Conservation (phyloP, 2,797 vertebrate species). For the Gymnothorax javanicus region DNA sequence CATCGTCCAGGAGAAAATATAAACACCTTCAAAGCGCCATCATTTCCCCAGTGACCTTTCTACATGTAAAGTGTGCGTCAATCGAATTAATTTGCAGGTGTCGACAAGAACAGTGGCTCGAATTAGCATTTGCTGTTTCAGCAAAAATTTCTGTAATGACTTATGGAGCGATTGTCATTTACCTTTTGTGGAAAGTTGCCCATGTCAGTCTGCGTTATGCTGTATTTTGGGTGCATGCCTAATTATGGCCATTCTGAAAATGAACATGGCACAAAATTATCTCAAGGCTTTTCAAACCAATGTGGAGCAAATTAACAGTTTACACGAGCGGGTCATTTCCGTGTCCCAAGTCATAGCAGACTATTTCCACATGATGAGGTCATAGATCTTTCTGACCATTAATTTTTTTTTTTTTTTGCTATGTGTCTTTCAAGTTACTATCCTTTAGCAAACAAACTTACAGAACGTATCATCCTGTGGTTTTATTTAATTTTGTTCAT, state of each 20-base stretch:
- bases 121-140: conserved; percentile 2
- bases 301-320: background rate
- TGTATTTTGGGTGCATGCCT: background rate
- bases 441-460: too few species aligned
- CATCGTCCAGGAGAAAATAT: conserved; percentile 56
- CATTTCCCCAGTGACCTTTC: conserved; percentile 40
- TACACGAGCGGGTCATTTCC: background rate
- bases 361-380: background rate
- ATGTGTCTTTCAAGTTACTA: background rate
- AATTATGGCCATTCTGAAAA: background rate
- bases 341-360: background rate
- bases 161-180: background rate
- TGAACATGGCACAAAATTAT: background rate
- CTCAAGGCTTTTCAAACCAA: background rate
- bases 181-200: background rate
- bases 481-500: background rate
- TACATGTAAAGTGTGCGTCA: conserved; percentile 8
- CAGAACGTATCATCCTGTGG: background rate
- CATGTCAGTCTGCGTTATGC: background rate
- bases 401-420: background rate
- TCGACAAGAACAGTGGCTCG: background rate
- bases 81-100: conserved; percentile 33
- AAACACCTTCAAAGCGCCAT: conserved; percentile 57
- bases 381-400: background rate
- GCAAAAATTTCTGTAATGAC: background rate